phyloP scores from a whole-genome alignment of 1,140 invertebrate genomes.

The Polyergus mexicanus region DNA sequence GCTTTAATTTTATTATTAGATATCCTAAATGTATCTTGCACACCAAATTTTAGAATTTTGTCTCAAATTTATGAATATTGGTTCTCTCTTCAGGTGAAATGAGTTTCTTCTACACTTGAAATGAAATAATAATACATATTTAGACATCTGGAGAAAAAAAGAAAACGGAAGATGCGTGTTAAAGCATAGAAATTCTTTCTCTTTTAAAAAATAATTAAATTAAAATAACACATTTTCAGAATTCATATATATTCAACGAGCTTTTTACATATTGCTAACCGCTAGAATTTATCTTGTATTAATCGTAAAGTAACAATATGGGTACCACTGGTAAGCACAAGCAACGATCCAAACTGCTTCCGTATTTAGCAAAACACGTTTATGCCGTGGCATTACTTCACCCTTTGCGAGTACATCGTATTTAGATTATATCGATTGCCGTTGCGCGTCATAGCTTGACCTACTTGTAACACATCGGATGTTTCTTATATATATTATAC shows the following conservation, averaged over 20 bases:
- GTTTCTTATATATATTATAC: slow-evolving; percentile 14
- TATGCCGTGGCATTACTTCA: slow-evolving; percentile 73
- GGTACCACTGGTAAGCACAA: slow-evolving; percentile 34
- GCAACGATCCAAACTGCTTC: slow-evolving; percentile 54
- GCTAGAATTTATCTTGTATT: too few species aligned
- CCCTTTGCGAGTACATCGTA: slow-evolving; percentile 69
- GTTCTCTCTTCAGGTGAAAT: background rate
- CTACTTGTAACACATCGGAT: slow-evolving; percentile 59
- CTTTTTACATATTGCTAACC: too few species aligned
- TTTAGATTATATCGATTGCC: slow-evolving; percentile 77
- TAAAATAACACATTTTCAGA: background rate
- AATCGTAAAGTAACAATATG: background rate
- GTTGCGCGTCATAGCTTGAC: slow-evolving; percentile 71
- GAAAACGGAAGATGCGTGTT: background rate
- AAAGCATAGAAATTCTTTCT: background rate
- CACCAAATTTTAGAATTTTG: too few species aligned
- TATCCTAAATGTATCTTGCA: background rate
- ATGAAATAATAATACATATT: background rate
- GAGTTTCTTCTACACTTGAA: background rate
- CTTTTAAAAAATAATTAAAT: too few species aligned
- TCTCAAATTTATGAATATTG: background rate
- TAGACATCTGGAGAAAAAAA: background rate
- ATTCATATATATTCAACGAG: background rate
- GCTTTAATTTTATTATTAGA: background rate
- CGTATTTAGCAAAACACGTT: slow-evolving; percentile 54